Evolutionary conservation across 2,888 invertebrate genomes (phyloP), one percentile per base, ranked within the genome.

Genomic region (Euclidia mi): DNA sequence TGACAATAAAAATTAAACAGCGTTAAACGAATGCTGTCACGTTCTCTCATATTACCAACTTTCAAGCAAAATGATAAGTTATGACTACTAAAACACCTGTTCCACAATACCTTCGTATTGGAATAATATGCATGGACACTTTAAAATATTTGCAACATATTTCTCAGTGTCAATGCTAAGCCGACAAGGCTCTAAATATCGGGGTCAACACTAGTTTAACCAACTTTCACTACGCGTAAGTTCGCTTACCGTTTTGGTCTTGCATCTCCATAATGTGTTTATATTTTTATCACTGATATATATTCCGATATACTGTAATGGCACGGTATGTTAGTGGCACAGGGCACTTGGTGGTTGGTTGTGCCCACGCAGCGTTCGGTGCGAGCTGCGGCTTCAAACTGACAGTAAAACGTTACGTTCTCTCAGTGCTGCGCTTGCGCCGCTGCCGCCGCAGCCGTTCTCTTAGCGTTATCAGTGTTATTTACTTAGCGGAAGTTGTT

Each of bases 251-350:
- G 53, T 82, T 75, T 65, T 74, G 69, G 41, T 81, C 76, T 64
- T 83, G 81, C 78, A 86, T 68, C 68, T 89, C 88, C 88, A 88
- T 89, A 42, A 46, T 72, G 25, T 50, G 11, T 55, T 55, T 37
- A 18, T 52, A 11, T 44, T 47, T 29, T 37, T 38, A 20, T 44
- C 46, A 56, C 63, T 60, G 32, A 9, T 37, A 29, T 0, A 14
- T 47, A 12, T 14, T 42, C 41, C 10, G 35, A 46, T 44, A 51
- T 67, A 46, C 66, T 42, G n/a, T 37, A 14, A 25, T 49, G n/a
- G 50, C 74, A 43, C 61, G 41, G 53, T 44, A 58, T 56, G 53
- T 34, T 35, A 35, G 41, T n/a, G n/a, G n/a, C n/a, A n/a, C n/a
- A 35, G 31, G 12, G 18, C 42, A 58, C 60, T 49, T 11, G 34